A percentile compares a stretch with the other conserved stretches of the same genome.
Evolutionary conservation across 1,140 invertebrate species (phyloP).

Genomic region (Nilaparvata lugens): DNA sequence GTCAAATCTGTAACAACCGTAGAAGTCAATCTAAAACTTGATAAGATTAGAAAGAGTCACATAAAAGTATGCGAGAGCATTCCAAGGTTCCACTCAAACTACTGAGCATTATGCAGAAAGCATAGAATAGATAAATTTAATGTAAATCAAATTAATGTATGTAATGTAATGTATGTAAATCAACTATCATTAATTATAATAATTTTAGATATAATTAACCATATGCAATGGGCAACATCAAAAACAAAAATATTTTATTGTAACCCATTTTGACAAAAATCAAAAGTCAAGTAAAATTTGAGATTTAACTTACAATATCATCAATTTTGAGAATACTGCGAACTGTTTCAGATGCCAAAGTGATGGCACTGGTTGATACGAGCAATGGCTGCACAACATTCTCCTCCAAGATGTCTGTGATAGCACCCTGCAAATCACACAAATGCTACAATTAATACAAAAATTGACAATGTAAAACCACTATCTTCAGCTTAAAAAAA

Average conservation of each 20-base stretch:
- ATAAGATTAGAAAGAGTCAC: too few relatives aligned
- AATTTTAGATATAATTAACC: too few relatives aligned
- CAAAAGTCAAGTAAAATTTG: background rate
- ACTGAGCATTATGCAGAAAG: too few relatives aligned
- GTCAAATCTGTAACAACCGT: too few relatives aligned
- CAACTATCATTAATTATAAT: too few relatives aligned
- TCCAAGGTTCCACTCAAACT: too few relatives aligned
- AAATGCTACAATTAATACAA: background rate
- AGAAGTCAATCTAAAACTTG: too few relatives aligned
- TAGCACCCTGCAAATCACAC: conserved; percentile 54
- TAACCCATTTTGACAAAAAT: background rate
- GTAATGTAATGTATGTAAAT: too few relatives aligned
- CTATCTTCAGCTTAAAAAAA: background rate
- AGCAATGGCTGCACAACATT: conserved; percentile 96
- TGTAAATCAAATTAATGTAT: too few relatives aligned
- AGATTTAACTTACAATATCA: conserved; percentile 71
- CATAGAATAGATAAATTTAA: too few relatives aligned
- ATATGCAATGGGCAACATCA: conserved; percentile 4
- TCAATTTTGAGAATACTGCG: conserved; percentile 98
- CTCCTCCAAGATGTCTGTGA: conserved; percentile 94
- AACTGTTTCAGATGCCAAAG: conserved; percentile 92
- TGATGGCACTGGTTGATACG: conserved; percentile 89
- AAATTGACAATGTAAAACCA: background rate
- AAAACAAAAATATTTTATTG: background rate
- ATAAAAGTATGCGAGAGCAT: too few relatives aligned